Percentiles rank a stretch among this genome's conserved stretches.
Evolutionary conservation across 2,113 vertebrate genomes (phyloP).

Genomic region (Phrynosoma platyrhinos): DNA sequence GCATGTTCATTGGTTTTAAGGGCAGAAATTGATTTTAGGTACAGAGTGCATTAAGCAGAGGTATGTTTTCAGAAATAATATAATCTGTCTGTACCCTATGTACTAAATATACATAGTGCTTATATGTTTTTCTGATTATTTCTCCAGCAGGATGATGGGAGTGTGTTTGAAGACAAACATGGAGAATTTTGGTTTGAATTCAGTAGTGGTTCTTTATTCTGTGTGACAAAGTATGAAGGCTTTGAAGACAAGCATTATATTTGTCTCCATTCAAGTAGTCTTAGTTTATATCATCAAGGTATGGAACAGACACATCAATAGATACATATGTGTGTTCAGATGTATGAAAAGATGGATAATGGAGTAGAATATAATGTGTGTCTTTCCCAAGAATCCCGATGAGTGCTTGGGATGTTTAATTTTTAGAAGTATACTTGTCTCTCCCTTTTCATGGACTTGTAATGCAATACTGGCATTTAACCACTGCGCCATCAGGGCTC

Average conservation of each 20-base stretch:
- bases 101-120: neutral
- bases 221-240: conserved; percentile 92
- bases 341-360: neutral
- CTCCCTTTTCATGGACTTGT: too few relatives aligned
- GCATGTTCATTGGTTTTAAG: neutral
- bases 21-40: neutral
- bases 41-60: conserved; percentile 17
- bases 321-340: conserved; percentile 8
- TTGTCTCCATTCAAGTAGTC: conserved; percentile 89
- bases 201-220: conserved; percentile 88
- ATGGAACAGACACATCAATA: conserved; percentile 38
- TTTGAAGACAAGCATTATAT: conserved; percentile 94
- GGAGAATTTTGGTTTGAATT: conserved; percentile 97
- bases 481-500: too few relatives aligned
- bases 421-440: too few relatives aligned
- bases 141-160: conserved; percentile 84
- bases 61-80: neutral
- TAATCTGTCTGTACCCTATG: neutral
- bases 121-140: conserved; percentile 18
- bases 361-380: neutral
- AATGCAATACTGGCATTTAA: too few relatives aligned
- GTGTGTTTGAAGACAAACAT: conserved; percentile 83
- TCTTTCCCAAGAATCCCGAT: neutral
- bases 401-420: too few relatives aligned
- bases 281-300: conserved; percentile 96